Base-by-base conservation (phyloP, 2,888 invertebrate species). In the Platycheirus rosarum region DNA sequence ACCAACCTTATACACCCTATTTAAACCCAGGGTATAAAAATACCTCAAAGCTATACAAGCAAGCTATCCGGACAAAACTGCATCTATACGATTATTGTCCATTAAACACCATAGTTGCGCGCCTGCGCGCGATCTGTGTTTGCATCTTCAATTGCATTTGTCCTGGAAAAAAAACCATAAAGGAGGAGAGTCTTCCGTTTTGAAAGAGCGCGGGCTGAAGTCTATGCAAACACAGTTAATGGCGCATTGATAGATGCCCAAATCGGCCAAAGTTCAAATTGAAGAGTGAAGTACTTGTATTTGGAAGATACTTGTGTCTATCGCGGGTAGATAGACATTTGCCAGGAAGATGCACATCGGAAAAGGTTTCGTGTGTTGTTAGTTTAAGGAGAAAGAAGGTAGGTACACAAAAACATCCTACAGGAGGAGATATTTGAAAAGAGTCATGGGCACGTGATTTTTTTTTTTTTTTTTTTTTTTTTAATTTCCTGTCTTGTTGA, bases 211-310 rank as follows among this genome's bases (percentile, higher is more conserved):
- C 65, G 35, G 42, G 20, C 37, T 51, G 71, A 29, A 82, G 60
- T 55, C 55, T 76, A 44, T 76, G 63, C 62, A 66, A 48, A 60
- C 40, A 76, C 55, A 63, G 42, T 48, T 76, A 76, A 82, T 76
- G 71, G 76, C 51, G 13, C 63, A 63, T 68, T 77, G 71, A 82
- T 76, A 66, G 77, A 77, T 82, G 55, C 76, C 62, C 37, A 73
- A 77, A 76, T 68, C 68, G 82, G 76, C 37, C 82, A 82, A 73
- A 82, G 82, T 76, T 82, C 76, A 82, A 76, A 32, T 46, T 53
- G 71, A 13, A 48, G 51, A 48, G 37, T 66, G 23, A 60, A 51
- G 71, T 76, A 71, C 62, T 49, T 68, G 69, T 63, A 79, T 79
- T 79, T 74, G 40, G 42, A 32, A 48, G 40, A 57, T 57, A 13